Evolutionary conservation across 2,113 vertebrate species (phyloP).

Genomic region (Eclectus roratus): DNA sequence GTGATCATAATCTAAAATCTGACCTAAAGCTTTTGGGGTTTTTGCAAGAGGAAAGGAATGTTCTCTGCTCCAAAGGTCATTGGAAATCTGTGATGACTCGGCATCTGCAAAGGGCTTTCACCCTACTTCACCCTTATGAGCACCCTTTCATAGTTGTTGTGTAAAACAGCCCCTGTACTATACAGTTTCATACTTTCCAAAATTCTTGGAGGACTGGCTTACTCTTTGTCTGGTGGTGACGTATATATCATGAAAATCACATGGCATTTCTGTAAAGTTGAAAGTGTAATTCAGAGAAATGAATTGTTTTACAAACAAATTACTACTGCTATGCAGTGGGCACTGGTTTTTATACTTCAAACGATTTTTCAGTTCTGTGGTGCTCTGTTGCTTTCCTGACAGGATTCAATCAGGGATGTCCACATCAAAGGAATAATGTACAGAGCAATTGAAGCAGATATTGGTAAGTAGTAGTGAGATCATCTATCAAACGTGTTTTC

Average conservation of each 20-base stretch:
- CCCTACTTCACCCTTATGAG: not conserved
- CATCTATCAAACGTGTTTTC: not conserved
- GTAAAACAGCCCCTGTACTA: not conserved
- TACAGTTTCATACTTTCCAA: not conserved
- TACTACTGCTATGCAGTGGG: not conserved
- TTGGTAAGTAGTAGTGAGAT: constrained; percentile 76
- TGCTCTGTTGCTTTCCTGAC: constrained; percentile 49
- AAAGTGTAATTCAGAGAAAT: not conserved
- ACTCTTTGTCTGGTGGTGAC: not conserved
- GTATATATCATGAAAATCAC: not conserved
- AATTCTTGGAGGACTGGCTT: not conserved
- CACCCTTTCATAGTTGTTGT: not conserved
- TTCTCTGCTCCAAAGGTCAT: not conserved
- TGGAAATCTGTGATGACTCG: not conserved
- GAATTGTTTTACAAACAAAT: not conserved
- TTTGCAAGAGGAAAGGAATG: not conserved
- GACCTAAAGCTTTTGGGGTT: not conserved
- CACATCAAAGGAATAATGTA: constrained; percentile 98
- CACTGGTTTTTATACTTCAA: not conserved
- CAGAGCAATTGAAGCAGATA: constrained; percentile 92
- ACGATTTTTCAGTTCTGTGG: not conserved
- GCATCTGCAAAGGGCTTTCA: not conserved
- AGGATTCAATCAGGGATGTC: constrained; percentile 95
- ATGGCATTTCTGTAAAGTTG: not conserved
- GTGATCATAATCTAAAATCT: not conserved